Conservation (phyloP, 2,113 vertebrate genomes). For the Apteryx owenii region DNA sequence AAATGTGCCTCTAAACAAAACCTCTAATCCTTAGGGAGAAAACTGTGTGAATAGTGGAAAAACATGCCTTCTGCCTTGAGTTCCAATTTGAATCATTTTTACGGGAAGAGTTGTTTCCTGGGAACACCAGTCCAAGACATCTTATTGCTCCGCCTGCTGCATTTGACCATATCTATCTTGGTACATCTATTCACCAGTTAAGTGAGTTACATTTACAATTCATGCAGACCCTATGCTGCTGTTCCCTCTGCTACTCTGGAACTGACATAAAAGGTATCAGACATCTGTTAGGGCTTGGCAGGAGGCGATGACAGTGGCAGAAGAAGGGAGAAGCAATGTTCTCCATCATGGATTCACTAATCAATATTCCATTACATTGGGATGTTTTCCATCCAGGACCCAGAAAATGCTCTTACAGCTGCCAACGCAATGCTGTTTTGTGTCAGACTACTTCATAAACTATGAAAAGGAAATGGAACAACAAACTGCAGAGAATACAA, state of each 20-base stretch:
- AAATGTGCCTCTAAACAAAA: background rate
- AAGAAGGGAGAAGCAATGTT: background rate
- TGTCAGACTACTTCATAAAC: background rate
- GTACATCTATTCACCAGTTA: background rate
- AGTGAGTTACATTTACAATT: background rate
- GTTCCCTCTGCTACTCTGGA: background rate
- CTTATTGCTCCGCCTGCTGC: background rate
- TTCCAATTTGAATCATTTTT: background rate
- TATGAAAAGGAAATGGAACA: background rate
- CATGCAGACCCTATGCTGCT: background rate
- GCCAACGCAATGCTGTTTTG: background rate
- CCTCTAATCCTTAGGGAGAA: background rate
- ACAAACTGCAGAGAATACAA: background rate
- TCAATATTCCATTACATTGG: background rate
- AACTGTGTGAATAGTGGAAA: background rate
- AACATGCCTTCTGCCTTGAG: background rate
- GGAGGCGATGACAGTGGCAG: background rate
- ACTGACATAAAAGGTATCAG: background rate
- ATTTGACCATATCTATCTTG: background rate
- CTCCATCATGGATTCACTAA: background rate
- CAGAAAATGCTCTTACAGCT: background rate
- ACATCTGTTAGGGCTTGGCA: background rate
- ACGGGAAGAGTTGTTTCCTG: background rate
- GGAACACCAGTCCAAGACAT: background rate
- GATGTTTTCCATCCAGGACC: background rate